Percentiles rank a stretch among this genome's conserved stretches.
phyloP scores from a whole-genome alignment of 2,797 vertebrate genomes.

The Ptychadena robeensis region DNA sequence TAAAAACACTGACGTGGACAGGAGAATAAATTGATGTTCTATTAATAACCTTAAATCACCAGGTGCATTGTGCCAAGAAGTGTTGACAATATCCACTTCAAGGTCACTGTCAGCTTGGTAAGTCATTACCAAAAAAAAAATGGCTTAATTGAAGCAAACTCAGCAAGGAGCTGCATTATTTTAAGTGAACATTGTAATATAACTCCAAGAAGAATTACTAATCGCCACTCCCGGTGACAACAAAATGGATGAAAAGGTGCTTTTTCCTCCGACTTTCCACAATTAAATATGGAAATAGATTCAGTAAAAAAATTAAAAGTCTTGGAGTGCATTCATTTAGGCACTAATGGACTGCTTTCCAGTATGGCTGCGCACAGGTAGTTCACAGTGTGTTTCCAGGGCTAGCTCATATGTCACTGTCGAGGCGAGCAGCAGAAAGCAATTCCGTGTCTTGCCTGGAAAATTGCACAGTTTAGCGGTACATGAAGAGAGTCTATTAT shows the following conservation, averaged over 20 bases:
- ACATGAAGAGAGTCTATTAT: constrained; percentile 55
- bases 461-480: constrained; percentile 61
- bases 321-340: constrained; percentile 78
- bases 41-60: constrained; percentile 81
- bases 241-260: constrained; percentile 85
- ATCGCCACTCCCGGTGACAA: constrained; percentile 82
- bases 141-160: constrained; percentile 86
- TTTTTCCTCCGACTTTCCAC: constrained; percentile 78
- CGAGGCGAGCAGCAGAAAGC: constrained; percentile 60
- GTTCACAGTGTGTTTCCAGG: constrained; percentile 67
- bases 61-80: constrained; percentile 70
- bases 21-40: constrained; percentile 76
- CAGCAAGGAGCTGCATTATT: constrained; percentile 85
- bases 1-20: constrained; percentile 69
- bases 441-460: constrained; percentile 53
- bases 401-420: constrained; percentile 68
- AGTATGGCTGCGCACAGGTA: constrained; percentile 69
- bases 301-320: constrained; percentile 80
- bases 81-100: constrained; percentile 83
- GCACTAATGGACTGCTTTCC: constrained; percentile 80
- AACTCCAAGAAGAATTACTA: constrained; percentile 88
- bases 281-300: constrained; percentile 89
- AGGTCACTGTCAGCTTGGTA: constrained; percentile 85
- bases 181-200: constrained; percentile 88
- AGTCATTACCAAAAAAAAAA: constrained; percentile 92